Percentiles rank a stretch among this genome's conserved stretches.
Evolutionary conservation across 2,888 invertebrate species (phyloP).

Genomic region (Heliconius hortense): DNA sequence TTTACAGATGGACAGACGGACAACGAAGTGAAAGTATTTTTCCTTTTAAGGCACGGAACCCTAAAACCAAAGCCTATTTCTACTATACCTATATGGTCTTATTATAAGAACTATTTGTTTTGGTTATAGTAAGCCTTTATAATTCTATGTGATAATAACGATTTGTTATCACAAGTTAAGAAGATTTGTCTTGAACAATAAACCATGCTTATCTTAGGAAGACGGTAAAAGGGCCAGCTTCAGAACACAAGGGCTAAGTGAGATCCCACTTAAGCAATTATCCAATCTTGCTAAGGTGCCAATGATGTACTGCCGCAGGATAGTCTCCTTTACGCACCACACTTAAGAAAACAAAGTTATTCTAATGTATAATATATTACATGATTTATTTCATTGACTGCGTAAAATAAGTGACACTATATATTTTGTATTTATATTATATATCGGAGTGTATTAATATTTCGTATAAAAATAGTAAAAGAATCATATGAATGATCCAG

Average conservation of each 20-base stretch:
- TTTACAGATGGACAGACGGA: too few species aligned
- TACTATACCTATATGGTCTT: neutral
- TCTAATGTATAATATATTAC: too few species aligned
- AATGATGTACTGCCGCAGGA: constrained; percentile 41
- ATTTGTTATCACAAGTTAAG: constrained; percentile 47
- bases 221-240: constrained; percentile 49
- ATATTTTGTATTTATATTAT: neutral
- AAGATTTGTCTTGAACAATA: constrained; percentile 48
- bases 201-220: constrained; percentile 51
- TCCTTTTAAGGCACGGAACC: too few species aligned
- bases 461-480: neutral
- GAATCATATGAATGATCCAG: too few species aligned
- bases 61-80: too few species aligned
- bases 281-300: constrained; percentile 46
- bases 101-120: constrained; percentile 8
- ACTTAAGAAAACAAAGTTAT: constrained; percentile 22
- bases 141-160: constrained; percentile 43
- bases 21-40: too few species aligned
- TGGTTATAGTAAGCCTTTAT: constrained; percentile 29
- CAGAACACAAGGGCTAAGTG: constrained; percentile 47
- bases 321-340: constrained; percentile 27
- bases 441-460: neutral
- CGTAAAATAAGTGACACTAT: neutral
- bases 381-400: too few species aligned
- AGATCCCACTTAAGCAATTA: constrained; percentile 53